phyloP scores from a whole-genome alignment of 1,140 invertebrate genomes.

The Coptotermes formosanus region DNA sequence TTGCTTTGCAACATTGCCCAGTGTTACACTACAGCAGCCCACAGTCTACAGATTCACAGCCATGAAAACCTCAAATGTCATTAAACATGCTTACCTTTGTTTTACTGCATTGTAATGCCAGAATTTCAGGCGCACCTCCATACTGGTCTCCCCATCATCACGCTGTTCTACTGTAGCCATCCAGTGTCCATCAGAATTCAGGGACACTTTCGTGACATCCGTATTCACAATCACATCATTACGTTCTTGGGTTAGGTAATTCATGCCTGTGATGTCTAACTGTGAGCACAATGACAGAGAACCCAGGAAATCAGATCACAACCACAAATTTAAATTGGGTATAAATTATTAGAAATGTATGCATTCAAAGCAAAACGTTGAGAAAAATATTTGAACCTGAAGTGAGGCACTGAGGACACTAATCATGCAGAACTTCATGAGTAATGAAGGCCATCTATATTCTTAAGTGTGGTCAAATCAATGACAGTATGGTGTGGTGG shows the following conservation, averaged over 20 bases:
- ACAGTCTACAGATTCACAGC: no score
- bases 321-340: neutral
- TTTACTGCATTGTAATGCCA: conserved; percentile 65
- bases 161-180: conserved; percentile 73
- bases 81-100: conserved; percentile 57
- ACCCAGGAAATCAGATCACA: neutral
- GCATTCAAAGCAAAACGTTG: no score
- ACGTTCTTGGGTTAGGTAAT: conserved; percentile 66
- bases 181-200: conserved; percentile 70
- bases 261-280: conserved; percentile 74
- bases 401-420: no score
- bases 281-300: conserved; percentile 45
- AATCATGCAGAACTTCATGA: no score
- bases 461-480: no score
- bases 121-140: conserved; percentile 75
- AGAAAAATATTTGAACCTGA: no score
- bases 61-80: neutral
- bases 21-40: no score
- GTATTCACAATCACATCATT: conserved; percentile 61
- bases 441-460: no score
- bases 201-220: conserved; percentile 64
- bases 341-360: neutral
- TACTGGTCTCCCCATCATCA: conserved; percentile 53
- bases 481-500: no score
- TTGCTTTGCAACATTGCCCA: no score